A percentile compares a stretch with the other conserved stretches of the same genome.
Evolutionary conservation across 2,113 vertebrate species (phyloP).

Genomic region (Marcusenius ussheri): DNA sequence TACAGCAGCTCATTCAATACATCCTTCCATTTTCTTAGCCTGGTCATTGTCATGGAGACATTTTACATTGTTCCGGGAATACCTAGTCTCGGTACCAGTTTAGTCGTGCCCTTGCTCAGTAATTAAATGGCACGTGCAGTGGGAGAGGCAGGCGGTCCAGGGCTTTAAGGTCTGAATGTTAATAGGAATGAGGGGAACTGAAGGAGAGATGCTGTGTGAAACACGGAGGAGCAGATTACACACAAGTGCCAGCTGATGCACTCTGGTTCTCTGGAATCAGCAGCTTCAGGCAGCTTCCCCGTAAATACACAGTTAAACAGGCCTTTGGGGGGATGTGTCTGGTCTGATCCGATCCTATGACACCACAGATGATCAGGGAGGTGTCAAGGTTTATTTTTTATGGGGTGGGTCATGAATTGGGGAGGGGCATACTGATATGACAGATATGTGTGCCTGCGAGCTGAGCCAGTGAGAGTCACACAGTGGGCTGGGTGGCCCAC

Average conservation of each 20-base stretch:
- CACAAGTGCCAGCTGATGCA: neutral
- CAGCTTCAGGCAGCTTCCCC: neutral
- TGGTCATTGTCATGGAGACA: neutral
- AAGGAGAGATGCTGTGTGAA: neutral
- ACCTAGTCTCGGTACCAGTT: neutral
- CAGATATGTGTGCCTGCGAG: neutral
- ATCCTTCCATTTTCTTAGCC: neutral
- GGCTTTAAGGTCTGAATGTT: neutral
- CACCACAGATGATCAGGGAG: neutral
- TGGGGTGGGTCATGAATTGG: neutral
- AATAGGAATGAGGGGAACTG: neutral
- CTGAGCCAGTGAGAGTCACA: neutral
- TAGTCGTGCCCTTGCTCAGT: neutral
- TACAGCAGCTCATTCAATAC: neutral
- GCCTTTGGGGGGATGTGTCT: neutral
- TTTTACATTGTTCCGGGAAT: neutral
- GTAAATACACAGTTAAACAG: neutral
- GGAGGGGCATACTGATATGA: neutral
- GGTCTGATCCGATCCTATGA: neutral
- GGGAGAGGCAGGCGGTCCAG: neutral
- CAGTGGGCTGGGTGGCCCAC: neutral
- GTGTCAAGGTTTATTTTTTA: neutral
- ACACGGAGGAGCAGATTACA: too few relatives aligned
- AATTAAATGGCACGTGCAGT: neutral
- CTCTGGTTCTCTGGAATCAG: neutral